Evolutionary conservation across 1,140 invertebrate genomes (phyloP).

Genomic region (Apis cerana): DNA sequence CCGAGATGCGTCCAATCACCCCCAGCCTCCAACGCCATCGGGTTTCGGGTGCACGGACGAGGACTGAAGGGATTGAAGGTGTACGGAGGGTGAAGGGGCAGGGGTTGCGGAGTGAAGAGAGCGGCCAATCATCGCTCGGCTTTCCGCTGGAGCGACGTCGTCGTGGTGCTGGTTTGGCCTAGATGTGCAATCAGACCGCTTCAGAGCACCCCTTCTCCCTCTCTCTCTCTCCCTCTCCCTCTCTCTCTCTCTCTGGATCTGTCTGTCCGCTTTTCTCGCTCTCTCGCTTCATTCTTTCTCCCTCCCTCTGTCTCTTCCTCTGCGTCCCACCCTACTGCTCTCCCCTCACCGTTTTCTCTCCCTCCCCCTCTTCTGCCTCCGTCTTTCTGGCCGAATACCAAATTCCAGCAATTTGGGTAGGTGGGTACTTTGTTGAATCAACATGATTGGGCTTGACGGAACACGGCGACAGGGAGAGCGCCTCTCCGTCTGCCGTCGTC

Average conservation of each 20-base stretch:
- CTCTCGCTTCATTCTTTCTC: constrained; percentile 50
- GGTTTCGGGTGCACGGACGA: constrained; percentile 80
- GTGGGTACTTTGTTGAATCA: constrained; percentile 82
- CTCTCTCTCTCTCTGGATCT: constrained; percentile 42
- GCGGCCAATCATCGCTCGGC: constrained; percentile 79
- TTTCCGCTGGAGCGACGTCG: constrained; percentile 78
- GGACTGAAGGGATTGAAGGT: constrained; percentile 64
- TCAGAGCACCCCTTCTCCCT: constrained; percentile 66
- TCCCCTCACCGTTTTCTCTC: constrained; percentile 12
- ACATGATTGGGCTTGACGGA: constrained; percentile 81
- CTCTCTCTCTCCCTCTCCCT: constrained; percentile 52
- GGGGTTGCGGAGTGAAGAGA: constrained; percentile 59
- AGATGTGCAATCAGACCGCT: constrained; percentile 81
- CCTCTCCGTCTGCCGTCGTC: constrained; percentile 29
- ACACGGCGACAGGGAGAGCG: constrained; percentile 60
- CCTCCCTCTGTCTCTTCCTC: constrained; percentile 54
- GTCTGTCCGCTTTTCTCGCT: constrained; percentile 47
- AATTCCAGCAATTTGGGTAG: constrained; percentile 81
- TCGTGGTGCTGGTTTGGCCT: constrained; percentile 79
- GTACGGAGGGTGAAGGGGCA: constrained; percentile 52
- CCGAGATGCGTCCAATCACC: constrained; percentile 86
- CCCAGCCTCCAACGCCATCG: constrained; percentile 80
- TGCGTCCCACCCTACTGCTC: constrained; percentile 22
- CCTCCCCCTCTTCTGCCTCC: constrained; percentile 55
- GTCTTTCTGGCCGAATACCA: constrained; percentile 80